Percentiles rank a stretch among this genome's conserved stretches.
Conservation (phyloP, 1,140 invertebrate genomes). For the Musca vetustissima region DNA sequence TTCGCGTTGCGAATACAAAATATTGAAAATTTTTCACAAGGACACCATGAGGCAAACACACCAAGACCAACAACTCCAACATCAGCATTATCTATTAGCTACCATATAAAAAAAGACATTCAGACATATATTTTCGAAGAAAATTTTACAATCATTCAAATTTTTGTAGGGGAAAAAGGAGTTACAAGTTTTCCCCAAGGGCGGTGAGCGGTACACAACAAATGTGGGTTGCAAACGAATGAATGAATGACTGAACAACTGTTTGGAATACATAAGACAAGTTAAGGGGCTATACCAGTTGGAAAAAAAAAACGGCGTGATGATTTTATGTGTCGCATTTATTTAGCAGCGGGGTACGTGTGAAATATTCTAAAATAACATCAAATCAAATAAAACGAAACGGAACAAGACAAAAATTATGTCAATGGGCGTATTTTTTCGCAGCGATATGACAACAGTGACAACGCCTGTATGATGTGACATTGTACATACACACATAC, state of each 20-base stretch:
- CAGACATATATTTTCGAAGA: too few relatives aligned
- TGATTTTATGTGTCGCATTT: conserved; percentile 19
- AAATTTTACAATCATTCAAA: too few relatives aligned
- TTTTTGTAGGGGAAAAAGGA: too few relatives aligned
- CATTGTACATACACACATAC: too few relatives aligned
- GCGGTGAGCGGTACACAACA: too few relatives aligned
- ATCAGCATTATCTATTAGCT: too few relatives aligned
- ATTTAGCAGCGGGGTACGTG: conserved; percentile 7
- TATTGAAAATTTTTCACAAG: conserved; percentile 7
- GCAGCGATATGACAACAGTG: not conserved
- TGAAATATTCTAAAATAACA: conserved; percentile 13
- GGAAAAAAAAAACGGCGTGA: not conserved
- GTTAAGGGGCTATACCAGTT: not conserved
- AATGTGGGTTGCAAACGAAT: not conserved
- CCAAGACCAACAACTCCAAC: too few relatives aligned
- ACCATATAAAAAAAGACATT: too few relatives aligned
- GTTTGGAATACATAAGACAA: not conserved
- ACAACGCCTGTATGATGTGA: too few relatives aligned
- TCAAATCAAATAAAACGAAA: conserved; percentile 1
- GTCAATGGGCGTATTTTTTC: conserved; percentile 6
- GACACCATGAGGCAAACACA: too few relatives aligned
- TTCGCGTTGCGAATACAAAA: conserved; percentile 18
- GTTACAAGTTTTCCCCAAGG: too few relatives aligned
- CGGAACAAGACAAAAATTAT: not conserved
- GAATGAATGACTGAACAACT: not conserved